A percentile compares a stretch with the other conserved stretches of the same genome.
Evolutionary conservation across 37 sponge, comb jelly and placozoan genomes (phyloP).

Genomic region (Amphimedon queenslandica): DNA sequence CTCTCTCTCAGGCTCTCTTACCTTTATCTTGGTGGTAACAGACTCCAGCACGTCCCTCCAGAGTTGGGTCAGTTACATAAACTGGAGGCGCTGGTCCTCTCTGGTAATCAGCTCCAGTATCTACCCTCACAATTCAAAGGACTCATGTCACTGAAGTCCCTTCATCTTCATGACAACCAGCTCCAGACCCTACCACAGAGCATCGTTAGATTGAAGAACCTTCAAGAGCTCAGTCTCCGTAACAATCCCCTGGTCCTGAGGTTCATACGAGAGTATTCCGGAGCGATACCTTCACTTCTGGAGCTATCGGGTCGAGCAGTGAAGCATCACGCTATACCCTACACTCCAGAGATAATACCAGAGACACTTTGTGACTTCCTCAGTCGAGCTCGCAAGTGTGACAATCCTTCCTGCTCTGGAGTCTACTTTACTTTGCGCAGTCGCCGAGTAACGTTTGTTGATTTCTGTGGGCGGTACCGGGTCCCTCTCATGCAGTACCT

Average conservation of each 20-base stretch:
- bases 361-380: conserved; percentile 45
- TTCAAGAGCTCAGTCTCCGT: conserved; percentile 74
- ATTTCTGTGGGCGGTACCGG: conserved; percentile 95
- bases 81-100: conserved; percentile 57
- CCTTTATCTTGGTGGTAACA: conserved; percentile 88
- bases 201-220: conserved; percentile 63
- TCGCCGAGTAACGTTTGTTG: conserved; percentile 82
- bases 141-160: conserved; percentile 54
- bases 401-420: conserved; percentile 82
- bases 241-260: conserved; percentile 79
- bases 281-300: conserved; percentile 53
- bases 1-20: conserved; percentile 2
- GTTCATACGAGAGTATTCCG: conserved; percentile 68
- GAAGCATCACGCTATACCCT: conserved; percentile 43
- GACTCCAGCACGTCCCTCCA: conserved; percentile 42
- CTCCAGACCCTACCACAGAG: conserved; percentile 70
- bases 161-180: conserved; percentile 74
- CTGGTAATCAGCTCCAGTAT: conserved; percentile 49
- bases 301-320: conserved; percentile 63
- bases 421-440: conserved; percentile 76
- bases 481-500: conserved; percentile 87
- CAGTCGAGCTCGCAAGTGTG: conserved; percentile 60
- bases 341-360: conserved; percentile 44
- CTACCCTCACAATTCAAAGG: conserved; percentile 62
- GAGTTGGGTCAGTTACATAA: conserved; percentile 57